Evolutionary conservation across 2,888 invertebrate genomes (phyloP).

Genomic region (Troglohyphantes excavatus): DNA sequence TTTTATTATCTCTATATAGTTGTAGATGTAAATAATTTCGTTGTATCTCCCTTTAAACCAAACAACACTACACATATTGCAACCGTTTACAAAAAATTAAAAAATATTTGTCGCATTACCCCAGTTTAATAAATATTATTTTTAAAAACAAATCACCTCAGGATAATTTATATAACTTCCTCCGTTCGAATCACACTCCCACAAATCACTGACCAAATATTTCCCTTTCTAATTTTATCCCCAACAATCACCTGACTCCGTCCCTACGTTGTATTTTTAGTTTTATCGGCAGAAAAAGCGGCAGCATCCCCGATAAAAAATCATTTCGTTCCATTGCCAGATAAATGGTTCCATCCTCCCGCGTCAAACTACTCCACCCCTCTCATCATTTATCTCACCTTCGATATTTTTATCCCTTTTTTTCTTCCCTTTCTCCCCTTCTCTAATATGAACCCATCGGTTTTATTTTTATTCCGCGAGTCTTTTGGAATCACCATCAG

Average conservation of each 20-base stretch:
- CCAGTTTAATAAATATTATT: no score
- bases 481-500: constrained; percentile 41
- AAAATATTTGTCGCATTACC: no score
- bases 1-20: no score
- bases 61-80: no score
- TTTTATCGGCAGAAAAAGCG: not conserved
- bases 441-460: not conserved
- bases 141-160: no score
- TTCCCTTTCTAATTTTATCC: not conserved
- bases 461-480: constrained; percentile 29
- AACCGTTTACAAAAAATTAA: no score
- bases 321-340: constrained; percentile 42
- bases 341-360: constrained; percentile 47
- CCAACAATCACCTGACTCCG: constrained; percentile 3
- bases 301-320: constrained; percentile 13
- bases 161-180: no score
- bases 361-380: constrained; percentile 41
- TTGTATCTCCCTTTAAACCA: no score
- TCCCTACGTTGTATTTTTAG: not conserved
- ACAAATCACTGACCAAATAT: not conserved
- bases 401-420: constrained; percentile 31
- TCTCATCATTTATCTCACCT: constrained; percentile 54
- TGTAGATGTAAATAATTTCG: no score
- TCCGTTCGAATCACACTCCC: not conserved
- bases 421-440: not conserved